phyloP scores from a whole-genome alignment of 2,797 vertebrate species.

The Orientallactaga sibirica region DNA sequence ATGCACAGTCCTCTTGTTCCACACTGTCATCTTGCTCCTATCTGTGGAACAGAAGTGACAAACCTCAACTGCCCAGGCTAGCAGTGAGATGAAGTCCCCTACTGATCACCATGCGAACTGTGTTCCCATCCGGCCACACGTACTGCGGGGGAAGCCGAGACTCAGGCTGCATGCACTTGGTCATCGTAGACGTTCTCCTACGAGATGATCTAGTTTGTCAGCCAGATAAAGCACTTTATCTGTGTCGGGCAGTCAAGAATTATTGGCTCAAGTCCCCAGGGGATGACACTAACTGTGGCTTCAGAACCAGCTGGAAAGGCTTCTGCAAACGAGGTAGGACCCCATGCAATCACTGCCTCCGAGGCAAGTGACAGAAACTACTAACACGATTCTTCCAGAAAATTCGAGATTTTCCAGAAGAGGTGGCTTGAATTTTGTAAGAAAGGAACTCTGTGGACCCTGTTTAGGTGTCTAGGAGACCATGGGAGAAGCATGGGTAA shows the following conservation, averaged over 20 bases:
- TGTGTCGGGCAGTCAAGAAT: background rate
- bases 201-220: background rate
- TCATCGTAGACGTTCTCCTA: background rate
- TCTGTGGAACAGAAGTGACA: background rate
- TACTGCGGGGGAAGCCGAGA: background rate
- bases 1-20: background rate
- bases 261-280: background rate
- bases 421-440: background rate
- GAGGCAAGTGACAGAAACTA: background rate
- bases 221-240: background rate
- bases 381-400: background rate
- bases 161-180: background rate
- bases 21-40: background rate
- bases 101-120: fast-evolving
- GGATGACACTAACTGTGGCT: background rate
- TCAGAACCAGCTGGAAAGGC: background rate
- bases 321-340: background rate
- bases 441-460: background rate
- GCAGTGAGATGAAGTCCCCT: background rate
- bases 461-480: background rate
- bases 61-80: background rate
- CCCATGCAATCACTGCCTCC: background rate
- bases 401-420: background rate
- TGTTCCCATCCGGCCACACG: fast-evolving
- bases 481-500: background rate